Evolutionary conservation across 2,888 invertebrate species (phyloP).

Genomic region (Ochropacha duplaris): DNA sequence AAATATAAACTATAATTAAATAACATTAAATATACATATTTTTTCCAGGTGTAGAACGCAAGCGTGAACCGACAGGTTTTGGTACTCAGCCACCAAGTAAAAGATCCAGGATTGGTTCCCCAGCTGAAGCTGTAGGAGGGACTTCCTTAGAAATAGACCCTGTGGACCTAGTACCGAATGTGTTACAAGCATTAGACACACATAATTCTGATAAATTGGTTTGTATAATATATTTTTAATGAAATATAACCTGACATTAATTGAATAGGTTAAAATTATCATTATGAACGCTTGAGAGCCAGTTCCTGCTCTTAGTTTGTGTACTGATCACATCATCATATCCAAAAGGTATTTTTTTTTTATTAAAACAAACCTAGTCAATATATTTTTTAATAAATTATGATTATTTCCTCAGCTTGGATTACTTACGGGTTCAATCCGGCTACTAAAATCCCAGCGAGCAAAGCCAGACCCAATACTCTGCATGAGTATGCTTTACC

Average conservation of each 20-base stretch:
- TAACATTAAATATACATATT: too few species aligned
- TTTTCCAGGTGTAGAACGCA: slow-evolving; percentile 84
- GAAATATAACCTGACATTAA: too few species aligned
- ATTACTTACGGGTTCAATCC: slow-evolving; percentile 94
- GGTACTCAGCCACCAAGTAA: slow-evolving; percentile 82
- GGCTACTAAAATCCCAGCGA: slow-evolving; percentile 88
- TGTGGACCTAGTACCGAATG: slow-evolving; percentile 88
- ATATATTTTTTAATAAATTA: neutral
- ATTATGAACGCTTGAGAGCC: too few species aligned
- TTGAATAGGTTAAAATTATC: too few species aligned
- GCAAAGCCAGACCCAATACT: slow-evolving; percentile 92
- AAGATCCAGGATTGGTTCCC: slow-evolving; percentile 70
- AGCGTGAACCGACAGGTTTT: slow-evolving; percentile 85
- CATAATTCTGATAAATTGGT: slow-evolving; percentile 92
- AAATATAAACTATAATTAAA: too few species aligned
- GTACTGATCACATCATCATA: too few species aligned
- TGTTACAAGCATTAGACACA: slow-evolving; percentile 89
- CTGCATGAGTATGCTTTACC: slow-evolving; percentile 89
- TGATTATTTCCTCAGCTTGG: slow-evolving; percentile 78
- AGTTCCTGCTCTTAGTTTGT: too few species aligned
- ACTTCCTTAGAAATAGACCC: slow-evolving; percentile 91
- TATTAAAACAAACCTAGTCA: too few species aligned
- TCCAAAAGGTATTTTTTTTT: too few species aligned
- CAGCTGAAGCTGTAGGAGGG: slow-evolving; percentile 69
- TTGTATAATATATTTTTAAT: slow-evolving; percentile 5